These are phyloP conservation scores for Epizoanthus stellaris DNA, from an alignment of 92 coral and sea anemone species.

Conservation along the genomic window DNA sequence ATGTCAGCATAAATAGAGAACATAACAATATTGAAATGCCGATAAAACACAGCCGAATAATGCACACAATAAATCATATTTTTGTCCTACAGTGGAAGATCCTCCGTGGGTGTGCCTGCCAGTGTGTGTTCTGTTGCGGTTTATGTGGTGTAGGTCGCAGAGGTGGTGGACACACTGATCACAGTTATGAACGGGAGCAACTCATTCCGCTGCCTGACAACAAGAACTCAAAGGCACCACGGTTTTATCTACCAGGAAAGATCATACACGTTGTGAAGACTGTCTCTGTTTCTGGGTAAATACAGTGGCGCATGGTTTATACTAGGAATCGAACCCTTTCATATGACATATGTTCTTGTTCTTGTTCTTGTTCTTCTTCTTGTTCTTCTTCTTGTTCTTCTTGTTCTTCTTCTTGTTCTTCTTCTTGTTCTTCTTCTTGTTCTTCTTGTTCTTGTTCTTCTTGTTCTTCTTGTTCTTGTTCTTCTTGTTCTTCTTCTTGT, in stretches of 20 bases:
- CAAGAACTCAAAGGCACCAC: slow-evolving; percentile 79
- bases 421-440: too few relatives aligned
- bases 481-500: too few relatives aligned
- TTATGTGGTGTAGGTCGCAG: slow-evolving; percentile 75
- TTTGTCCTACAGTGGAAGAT: slow-evolving; percentile 82
- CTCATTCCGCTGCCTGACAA: slow-evolving; percentile 72
- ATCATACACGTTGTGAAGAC: slow-evolving; percentile 90
- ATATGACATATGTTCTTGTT: not conserved
- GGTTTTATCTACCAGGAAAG: slow-evolving; percentile 92
- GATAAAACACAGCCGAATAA: too few relatives aligned
- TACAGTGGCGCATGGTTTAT: not conserved
- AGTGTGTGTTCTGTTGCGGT: slow-evolving; percentile 91
- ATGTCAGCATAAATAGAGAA: too few relatives aligned
- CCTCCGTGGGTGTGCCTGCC: slow-evolving; percentile 93
- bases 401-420: not conserved
- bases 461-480: too few relatives aligned
- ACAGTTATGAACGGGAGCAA: slow-evolving; percentile 71
- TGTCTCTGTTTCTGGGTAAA: slow-evolving; percentile 76
- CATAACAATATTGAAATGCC: too few relatives aligned
- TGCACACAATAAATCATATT: too few relatives aligned
- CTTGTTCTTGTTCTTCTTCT: not conserved
- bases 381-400: not conserved
- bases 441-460: too few relatives aligned
- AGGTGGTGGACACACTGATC: slow-evolving; percentile 64
- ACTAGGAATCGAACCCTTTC: not conserved